Conservation (phyloP, 2,797 vertebrate species). For the Capromys pilorides region DNA sequence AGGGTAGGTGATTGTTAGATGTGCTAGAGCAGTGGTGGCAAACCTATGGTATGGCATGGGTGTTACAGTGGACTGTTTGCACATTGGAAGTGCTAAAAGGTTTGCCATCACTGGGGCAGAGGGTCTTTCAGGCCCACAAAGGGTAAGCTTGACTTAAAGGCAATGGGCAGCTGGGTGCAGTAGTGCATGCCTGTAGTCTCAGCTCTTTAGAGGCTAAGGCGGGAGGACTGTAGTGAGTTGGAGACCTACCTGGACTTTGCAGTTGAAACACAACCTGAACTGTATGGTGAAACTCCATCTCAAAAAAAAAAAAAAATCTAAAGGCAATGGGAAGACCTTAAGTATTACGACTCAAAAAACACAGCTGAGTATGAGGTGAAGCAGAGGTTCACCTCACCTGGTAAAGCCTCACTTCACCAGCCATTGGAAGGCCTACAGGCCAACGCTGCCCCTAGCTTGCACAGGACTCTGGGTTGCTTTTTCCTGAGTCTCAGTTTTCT, state of each 20-base stretch:
- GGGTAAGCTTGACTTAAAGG: not conserved
- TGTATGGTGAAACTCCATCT: not conserved
- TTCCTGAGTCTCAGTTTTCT: constrained; percentile 47
- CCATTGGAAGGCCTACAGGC: not conserved
- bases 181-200: not conserved
- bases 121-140: not conserved
- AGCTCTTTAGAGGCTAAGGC: not conserved
- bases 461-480: not conserved
- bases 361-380: not conserved
- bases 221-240: not conserved
- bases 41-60: not conserved
- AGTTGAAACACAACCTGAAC: not conserved
- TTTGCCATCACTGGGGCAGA: not conserved
- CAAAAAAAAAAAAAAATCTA: not conserved
- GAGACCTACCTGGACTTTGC: not conserved
- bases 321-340: not conserved
- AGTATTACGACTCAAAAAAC: not conserved
- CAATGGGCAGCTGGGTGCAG: not conserved
- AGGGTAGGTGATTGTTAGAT: not conserved
- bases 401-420: not conserved
- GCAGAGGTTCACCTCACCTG: not conserved
- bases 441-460: not conserved
- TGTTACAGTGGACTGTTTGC: not conserved
- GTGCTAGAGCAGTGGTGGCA: not conserved
- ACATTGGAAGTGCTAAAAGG: not conserved